A percentile compares a stretch with the other conserved stretches of the same genome.
phyloP scores from a whole-genome alignment of 2,113 vertebrate species.

The Spermophilus dauricus region DNA sequence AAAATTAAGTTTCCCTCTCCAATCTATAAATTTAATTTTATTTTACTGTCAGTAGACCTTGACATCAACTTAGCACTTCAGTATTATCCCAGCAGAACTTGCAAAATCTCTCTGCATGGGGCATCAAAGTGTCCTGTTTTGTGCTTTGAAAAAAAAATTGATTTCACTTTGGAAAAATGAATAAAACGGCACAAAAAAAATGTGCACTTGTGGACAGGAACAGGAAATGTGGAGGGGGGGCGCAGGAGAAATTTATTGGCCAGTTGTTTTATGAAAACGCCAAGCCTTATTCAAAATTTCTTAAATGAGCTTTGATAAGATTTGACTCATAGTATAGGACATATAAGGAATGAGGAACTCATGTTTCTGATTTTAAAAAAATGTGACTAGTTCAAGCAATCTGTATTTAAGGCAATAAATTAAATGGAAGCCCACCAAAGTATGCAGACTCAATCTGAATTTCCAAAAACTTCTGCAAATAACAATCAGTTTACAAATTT shows the following conservation, averaged over 20 bases:
- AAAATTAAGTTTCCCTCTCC: conserved; percentile 73
- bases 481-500: conserved; percentile 62
- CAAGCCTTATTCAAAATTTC: conserved; percentile 84
- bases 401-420: conserved; percentile 80
- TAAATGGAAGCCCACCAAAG: conserved; percentile 83
- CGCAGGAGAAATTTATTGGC: conserved; percentile 81
- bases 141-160: conserved; percentile 81
- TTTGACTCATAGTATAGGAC: conserved; percentile 74
- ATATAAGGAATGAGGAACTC: conserved; percentile 79
- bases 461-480: conserved; percentile 75
- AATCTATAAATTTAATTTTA: conserved; percentile 82
- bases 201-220: conserved; percentile 76
- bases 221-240: conserved; percentile 68
- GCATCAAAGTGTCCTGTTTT: conserved; percentile 71
- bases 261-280: conserved; percentile 87
- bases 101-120: conserved; percentile 71
- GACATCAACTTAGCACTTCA: conserved; percentile 70
- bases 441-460: conserved; percentile 76
- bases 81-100: conserved; percentile 63
- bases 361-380: conserved; percentile 83
- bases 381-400: conserved; percentile 82
- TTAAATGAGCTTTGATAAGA: conserved; percentile 84
- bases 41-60: conserved; percentile 64
- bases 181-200: conserved; percentile 82
- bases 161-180: conserved; percentile 84